These are phyloP conservation scores for Melopsittacus undulatus DNA, from an alignment of 2,797 vertebrate genomes.

Conservation along the genomic window DNA sequence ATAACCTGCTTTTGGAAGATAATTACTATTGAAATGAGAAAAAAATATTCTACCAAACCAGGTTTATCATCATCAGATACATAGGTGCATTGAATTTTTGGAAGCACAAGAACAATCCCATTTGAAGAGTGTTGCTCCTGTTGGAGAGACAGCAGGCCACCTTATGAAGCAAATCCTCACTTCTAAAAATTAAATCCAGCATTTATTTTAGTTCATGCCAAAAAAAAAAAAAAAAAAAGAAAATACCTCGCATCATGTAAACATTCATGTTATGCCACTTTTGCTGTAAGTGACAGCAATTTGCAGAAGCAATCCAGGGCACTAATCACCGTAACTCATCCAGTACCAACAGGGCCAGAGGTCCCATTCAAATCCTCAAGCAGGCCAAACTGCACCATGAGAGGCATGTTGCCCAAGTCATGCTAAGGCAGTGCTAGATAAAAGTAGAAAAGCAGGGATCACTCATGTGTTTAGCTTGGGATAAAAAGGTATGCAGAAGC, in stretches of 20 bases:
- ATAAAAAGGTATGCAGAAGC: rapidly evolving
- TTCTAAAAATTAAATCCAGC: neutral
- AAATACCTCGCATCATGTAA: neutral
- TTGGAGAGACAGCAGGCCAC: neutral
- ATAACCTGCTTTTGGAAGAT: neutral
- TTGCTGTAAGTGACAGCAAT: neutral
- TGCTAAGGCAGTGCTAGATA: neutral
- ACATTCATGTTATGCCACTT: neutral
- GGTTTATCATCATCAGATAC: neutral
- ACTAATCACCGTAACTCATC: neutral
- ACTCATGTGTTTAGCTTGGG: rapidly evolving
- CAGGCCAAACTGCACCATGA: neutral
- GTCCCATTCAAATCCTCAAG: neutral
- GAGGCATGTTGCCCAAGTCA: neutral
- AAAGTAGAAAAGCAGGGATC: neutral
- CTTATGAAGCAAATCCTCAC: neutral
- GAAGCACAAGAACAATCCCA: neutral
- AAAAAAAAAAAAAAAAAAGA: neutral
- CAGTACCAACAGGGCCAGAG: neutral
- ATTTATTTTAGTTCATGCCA: neutral
- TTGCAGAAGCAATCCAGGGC: neutral
- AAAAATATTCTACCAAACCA: neutral
- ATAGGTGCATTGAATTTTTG: neutral
- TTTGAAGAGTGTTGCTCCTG: neutral
- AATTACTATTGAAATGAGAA: neutral